These are phyloP conservation scores for Microchrysa polita DNA, from an alignment of 2,888 invertebrate genomes.

Conservation along the genomic window DNA sequence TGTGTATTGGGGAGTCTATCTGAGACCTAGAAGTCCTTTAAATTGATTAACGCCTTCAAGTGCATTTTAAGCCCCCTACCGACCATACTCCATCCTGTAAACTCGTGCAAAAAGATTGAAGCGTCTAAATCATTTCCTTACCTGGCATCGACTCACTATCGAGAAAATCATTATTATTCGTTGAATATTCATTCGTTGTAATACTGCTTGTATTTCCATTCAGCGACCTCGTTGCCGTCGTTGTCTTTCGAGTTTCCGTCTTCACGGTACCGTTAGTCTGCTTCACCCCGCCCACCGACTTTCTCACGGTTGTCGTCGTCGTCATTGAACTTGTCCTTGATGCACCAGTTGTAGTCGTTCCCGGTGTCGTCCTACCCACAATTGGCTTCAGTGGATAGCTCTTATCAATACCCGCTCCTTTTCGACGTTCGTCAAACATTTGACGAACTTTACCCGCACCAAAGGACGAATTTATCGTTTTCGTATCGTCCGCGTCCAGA, in stretches of 20 bases:
- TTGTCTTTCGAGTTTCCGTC: background rate
- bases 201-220: constrained; percentile 43
- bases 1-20: no score
- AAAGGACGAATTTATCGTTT: constrained; percentile 53
- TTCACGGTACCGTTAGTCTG: constrained; percentile 45
- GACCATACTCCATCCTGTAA: no score
- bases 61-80: no score
- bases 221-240: background rate
- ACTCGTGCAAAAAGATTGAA: no score
- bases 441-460: constrained; percentile 73
- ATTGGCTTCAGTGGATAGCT: constrained; percentile 85
- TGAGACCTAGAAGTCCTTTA: no score
- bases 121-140: no score
- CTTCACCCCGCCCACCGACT: constrained; percentile 24
- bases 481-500: constrained; percentile 46
- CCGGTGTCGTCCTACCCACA: constrained; percentile 61
- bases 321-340: constrained; percentile 33
- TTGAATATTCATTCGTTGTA: constrained; percentile 17
- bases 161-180: constrained; percentile 51
- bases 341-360: constrained; percentile 44
- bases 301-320: constrained; percentile 26
- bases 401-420: constrained; percentile 79
- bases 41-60: no score
- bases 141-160: constrained; percentile 55
- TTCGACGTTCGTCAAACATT: constrained; percentile 85